Conservation (phyloP, 2,888 invertebrate species). For the Yponomeuta plumbellus region DNA sequence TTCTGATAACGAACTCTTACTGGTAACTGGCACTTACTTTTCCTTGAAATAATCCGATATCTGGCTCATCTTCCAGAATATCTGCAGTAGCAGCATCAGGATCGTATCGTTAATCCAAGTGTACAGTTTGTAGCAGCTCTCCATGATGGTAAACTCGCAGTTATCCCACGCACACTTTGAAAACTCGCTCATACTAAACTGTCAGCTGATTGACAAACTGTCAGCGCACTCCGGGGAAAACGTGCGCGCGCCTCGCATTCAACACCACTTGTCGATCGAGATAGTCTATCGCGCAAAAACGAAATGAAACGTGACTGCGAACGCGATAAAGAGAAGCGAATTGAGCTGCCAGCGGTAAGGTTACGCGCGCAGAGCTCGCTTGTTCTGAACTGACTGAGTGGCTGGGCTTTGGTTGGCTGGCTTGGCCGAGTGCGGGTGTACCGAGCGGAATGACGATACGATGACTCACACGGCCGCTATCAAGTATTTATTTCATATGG, state of each 20-base stretch:
- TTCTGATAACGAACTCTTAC: not conserved
- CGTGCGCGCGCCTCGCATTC: not conserved
- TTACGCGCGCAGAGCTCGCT: not conserved
- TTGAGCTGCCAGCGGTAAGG: not conserved
- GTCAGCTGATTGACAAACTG: constrained; percentile 34
- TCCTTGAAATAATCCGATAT: constrained; percentile 65
- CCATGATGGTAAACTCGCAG: constrained; percentile 54
- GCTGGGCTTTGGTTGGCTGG: constrained; percentile 3
- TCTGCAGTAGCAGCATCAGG: constrained; percentile 66
- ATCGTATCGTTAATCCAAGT: constrained; percentile 68
- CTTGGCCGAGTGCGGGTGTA: constrained; percentile 2
- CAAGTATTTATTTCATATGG: constrained; percentile 14
- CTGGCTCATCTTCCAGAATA: constrained; percentile 71
- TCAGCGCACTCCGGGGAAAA: not conserved
- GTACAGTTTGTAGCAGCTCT: constrained; percentile 65
- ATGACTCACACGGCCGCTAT: constrained; percentile 11
- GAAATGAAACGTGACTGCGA: not conserved
- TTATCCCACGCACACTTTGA: constrained; percentile 59
- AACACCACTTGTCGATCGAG: not conserved
- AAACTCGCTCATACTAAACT: constrained; percentile 58
- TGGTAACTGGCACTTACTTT: constrained; percentile 45
- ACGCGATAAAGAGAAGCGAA: not conserved
- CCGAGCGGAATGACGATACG: not conserved
- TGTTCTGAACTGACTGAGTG: not conserved
- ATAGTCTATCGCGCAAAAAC: not conserved